Conservation (phyloP, 2,888 invertebrate species). For the Tiliacea aurago region DNA sequence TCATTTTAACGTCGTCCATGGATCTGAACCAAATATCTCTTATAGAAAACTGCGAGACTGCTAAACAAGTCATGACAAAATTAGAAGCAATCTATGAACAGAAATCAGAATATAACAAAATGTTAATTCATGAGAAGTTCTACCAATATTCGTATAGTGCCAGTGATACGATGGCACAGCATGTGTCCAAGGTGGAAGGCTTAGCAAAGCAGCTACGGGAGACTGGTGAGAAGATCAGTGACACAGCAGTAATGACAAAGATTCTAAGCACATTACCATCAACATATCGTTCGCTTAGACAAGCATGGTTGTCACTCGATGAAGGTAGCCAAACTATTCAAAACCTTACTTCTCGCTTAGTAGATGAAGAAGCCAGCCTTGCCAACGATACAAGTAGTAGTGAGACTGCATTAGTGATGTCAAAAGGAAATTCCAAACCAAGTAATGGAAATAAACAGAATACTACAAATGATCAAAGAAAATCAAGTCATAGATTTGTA, state of each 20-base stretch:
- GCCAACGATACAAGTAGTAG: neutral
- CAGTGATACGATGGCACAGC: constrained; percentile 12
- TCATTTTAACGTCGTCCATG: neutral
- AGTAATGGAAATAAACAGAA: neutral
- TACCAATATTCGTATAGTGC: constrained; percentile 19
- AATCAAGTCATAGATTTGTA: constrained; percentile 6
- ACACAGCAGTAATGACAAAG: constrained; percentile 11
- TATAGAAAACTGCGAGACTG: constrained; percentile 49
- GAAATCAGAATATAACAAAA: constrained; percentile 56
- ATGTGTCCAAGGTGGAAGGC: constrained; percentile 20
- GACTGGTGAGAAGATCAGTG: neutral
- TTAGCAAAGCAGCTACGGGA: constrained; percentile 24
- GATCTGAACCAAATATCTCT: neutral
- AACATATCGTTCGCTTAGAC: constrained; percentile 5
- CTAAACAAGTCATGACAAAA: constrained; percentile 45
- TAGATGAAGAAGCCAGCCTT: constrained; percentile 18
- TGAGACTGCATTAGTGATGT: constrained; percentile 10
- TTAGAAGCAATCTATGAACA: constrained; percentile 57
- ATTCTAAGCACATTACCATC: constrained; percentile 12
- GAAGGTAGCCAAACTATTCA: neutral
- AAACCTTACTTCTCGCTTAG: neutral
- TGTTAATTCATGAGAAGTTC: constrained; percentile 57
- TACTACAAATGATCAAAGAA: neutral
- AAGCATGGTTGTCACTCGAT: constrained; percentile 12
- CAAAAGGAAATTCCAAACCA: constrained; percentile 9